Base-by-base conservation (phyloP, 1,140 invertebrate species). In the Platyscapa corneri region DNA sequence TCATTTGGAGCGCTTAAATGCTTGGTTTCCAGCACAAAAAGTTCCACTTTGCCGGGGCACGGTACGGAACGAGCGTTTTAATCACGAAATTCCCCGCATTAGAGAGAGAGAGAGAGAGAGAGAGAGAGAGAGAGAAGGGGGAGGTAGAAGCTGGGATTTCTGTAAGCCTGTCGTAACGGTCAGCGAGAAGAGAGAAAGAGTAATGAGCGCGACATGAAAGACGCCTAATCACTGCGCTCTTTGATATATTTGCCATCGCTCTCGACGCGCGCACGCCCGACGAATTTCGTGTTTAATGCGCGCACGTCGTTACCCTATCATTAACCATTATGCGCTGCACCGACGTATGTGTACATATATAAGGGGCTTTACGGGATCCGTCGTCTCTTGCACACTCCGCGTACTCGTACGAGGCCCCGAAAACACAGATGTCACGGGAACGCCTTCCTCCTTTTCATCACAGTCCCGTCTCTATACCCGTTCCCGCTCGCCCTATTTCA, bases 341-440 rank as follows among this genome's bases (percentile, higher is more conserved):
- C 56, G 23, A 60, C 10, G 56, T 60, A 86, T 75, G 56, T 27
- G 56, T 60, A 10, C 10, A 10, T 27, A 14, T 27, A 27, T 27
- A 27, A 2, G 56, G 1, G 56, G 20, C 2, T 60, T 5, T 60
- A 7, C 10, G 23, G 49, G 18, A 53, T 53, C 49, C 49, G 18
- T 16, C 49, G 49, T 53, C 49, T 18, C 49, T 53, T 2, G 16
- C 87, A 82, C 81, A 85, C 81, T 23, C 56, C 23, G 16, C 16
- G 23, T 23, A 53, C 16, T 20, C 23, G 10, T 27, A 27, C 56
- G 23, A 60, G 86, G 42, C 83, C 87, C 86, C 87, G 82, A 90
- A 90, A 89, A 90, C 88, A 88, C 89, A 91, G 86, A 90, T 90
- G 90, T 91, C 89, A 86, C 87, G 84, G 90, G 89, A 88, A 92